These are phyloP conservation scores for Stigmatopora nigra DNA, from an alignment of 2,113 vertebrate genomes.

Conservation along the genomic window DNA sequence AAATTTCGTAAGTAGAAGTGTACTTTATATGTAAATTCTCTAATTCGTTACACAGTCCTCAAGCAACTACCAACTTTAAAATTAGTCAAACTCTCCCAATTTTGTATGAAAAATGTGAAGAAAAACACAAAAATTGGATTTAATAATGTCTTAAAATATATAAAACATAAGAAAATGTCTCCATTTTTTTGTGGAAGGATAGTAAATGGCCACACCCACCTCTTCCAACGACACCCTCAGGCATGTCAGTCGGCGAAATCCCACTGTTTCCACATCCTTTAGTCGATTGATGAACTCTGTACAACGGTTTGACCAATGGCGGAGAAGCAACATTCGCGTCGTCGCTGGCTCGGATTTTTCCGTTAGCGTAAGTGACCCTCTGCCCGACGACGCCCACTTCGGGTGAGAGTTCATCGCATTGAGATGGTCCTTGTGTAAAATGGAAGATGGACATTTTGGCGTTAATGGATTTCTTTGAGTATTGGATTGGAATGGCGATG, in stretches of 20 bases:
- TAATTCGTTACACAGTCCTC: too few species aligned
- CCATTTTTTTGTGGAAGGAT: not conserved
- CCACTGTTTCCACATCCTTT: slow-evolving; percentile 68
- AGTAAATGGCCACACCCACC: slow-evolving; percentile 59
- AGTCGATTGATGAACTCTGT: slow-evolving; percentile 64
- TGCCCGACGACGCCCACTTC: slow-evolving; percentile 73
- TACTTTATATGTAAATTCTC: too few species aligned
- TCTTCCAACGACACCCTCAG: slow-evolving; percentile 81
- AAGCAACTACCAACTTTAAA: too few species aligned
- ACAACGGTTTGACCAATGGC: slow-evolving; percentile 49
- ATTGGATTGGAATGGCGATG: slow-evolving; percentile 16
- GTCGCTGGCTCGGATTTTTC: slow-evolving; percentile 65
- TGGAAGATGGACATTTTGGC: not conserved
- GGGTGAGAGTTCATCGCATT: slow-evolving; percentile 51
- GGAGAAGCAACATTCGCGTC: slow-evolving; percentile 52
- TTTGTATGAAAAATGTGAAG: too few species aligned
- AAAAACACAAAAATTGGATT: too few species aligned
- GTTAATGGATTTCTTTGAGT: not conserved
- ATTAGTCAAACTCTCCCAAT: too few species aligned
- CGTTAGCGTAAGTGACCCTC: slow-evolving; percentile 66
- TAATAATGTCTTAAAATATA: too few species aligned
- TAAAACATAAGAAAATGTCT: too few species aligned
- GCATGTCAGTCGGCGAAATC: slow-evolving; percentile 51
- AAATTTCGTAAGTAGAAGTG: too few species aligned
- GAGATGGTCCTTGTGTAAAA: slow-evolving; percentile 44